Percentiles rank a stretch among this genome's conserved stretches.
These are phyloP conservation scores for Caenorhabditis parvicauda DNA, from an alignment of 2,888 invertebrate species.

Conservation along the genomic window DNA sequence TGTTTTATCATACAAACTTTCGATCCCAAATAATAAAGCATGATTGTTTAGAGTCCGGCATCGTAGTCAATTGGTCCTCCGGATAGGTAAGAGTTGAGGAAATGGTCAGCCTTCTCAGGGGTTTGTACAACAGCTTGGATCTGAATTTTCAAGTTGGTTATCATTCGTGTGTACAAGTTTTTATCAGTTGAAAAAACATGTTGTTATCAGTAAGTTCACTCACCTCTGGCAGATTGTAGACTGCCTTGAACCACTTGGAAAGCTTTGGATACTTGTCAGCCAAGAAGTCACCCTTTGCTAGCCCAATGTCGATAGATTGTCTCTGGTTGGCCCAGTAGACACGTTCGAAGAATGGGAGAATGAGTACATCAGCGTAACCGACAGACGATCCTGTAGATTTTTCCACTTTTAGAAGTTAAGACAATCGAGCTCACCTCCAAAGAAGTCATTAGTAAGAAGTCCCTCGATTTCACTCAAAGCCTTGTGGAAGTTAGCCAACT, in stretches of 20 bases:
- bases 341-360: slow-evolving; percentile 50
- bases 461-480: slow-evolving; percentile 39
- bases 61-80: neutral
- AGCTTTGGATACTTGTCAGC: slow-evolving; percentile 30
- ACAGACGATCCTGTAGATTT: slow-evolving; percentile 16
- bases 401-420: neutral
- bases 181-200: neutral
- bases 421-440: neutral
- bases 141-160: no score
- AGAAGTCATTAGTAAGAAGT: slow-evolving; percentile 15
- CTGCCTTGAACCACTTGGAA: slow-evolving; percentile 26
- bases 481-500: slow-evolving; percentile 19
- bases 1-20: no score
- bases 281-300: slow-evolving; percentile 25
- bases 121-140: neutral
- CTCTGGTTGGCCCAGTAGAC: slow-evolving; percentile 24
- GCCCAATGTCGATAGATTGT: slow-evolving; percentile 20
- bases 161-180: no score
- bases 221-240: slow-evolving; percentile 20
- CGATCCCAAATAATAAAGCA: no score
- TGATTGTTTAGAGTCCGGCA: no score
- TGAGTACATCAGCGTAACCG: slow-evolving; percentile 40
- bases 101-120: neutral
- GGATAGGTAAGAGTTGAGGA: neutral
- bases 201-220: neutral